Base-by-base conservation (phyloP, 30 jellyfish, hydroid and myxozoan genomes). In the Hydractinia echinata region DNA sequence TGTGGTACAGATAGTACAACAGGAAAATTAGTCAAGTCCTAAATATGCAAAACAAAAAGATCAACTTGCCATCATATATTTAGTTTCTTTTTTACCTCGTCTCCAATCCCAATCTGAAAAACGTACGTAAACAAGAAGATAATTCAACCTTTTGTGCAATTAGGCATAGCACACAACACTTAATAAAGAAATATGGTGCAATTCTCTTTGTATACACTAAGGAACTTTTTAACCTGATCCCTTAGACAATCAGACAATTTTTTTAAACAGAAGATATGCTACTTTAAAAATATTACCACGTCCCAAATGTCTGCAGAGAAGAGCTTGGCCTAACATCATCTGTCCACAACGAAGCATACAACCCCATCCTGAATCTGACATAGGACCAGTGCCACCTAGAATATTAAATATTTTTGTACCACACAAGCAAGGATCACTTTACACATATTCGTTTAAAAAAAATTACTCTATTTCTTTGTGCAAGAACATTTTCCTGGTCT, bases 291-390 rank as follows among this genome's bases (percentile, higher is more conserved):
- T 0, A 30, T 9, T 76, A 94, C 99, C 96, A 73, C 94, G 85
- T 16, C 99, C 99, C 20, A 94, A 86, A 82, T 94, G 99, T 49
- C 96, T 67, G 69, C 95, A 84, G 8, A 81, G 73, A 85, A 94
- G 79, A 7, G 96, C 96, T 78, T 94, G 99, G 0, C 94, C 99
- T 16, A 94, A 81, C 96, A 94, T 85, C 99, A 94, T 94, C 85
- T 94, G 99, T 4, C 99, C 99, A 85, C 99, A 94, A 39, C 99
- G 72, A 9, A 94, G 82, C 99, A 94, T 94, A 54, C 99, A 94
- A 3, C 99, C 99, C 99, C 99, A 94, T 16, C 99, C 99, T 20
- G 97, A 58, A 79, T 94, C 99, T 77, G 99, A 76, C 50, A 95
- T 86, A 66, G 99, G 99, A 8, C 99, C 99, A 58, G 97, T 88